Evolutionary conservation across 2,113 vertebrate species (phyloP).

Genomic region (Dicerorhinus sumatrensis): DNA sequence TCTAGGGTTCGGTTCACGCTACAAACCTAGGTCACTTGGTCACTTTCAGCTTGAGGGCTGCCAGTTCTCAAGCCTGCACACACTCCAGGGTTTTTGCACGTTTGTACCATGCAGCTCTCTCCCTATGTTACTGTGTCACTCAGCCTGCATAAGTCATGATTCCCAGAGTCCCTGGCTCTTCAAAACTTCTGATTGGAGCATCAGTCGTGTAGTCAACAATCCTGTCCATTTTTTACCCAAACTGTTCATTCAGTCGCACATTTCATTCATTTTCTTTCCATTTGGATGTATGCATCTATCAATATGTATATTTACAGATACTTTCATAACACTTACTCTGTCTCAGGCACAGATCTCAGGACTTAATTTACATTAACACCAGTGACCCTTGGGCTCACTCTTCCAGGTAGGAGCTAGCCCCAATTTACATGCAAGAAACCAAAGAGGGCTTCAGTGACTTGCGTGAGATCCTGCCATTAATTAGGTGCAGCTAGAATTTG

Average conservation of each 20-base stretch:
- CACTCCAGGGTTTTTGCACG: fast-evolving
- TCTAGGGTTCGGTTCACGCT: background rate
- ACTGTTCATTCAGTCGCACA: background rate
- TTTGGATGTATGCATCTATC: background rate
- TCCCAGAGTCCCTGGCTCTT: background rate
- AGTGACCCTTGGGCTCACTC: background rate
- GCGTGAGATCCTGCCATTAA: fast-evolving
- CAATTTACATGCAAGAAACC: background rate
- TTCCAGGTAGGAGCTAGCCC: background rate
- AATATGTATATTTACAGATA: background rate
- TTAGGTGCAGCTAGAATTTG: background rate
- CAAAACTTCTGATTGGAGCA: background rate
- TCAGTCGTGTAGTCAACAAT: fast-evolving
- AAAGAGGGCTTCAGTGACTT: background rate
- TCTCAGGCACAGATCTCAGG: background rate
- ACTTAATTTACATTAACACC: background rate
- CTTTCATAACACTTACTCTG: background rate
- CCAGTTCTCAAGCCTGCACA: background rate
- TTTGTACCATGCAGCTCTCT: fast-evolving
- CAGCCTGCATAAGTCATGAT: background rate
- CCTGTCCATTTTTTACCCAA: background rate
- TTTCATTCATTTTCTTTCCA: background rate
- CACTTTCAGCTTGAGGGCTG: background rate
- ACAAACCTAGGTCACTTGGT: fast-evolving
- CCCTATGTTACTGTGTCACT: background rate